Conservation (phyloP, 2,113 vertebrate species). For the Xenotilapia flavipinnis region DNA sequence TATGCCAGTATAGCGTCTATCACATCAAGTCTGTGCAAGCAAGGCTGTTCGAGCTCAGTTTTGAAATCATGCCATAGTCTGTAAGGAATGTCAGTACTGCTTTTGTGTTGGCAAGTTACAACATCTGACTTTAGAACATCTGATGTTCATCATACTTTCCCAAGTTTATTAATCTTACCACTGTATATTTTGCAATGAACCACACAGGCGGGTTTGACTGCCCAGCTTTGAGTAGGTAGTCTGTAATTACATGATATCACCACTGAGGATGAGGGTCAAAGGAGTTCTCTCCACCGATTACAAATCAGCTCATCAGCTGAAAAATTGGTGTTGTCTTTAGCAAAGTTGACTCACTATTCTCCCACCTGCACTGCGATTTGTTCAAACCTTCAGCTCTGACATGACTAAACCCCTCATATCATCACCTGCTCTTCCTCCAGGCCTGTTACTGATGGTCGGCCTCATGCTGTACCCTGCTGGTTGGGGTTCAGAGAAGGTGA, state of each 20-base stretch:
- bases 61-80: background rate
- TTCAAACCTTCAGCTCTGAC: background rate
- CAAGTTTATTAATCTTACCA: background rate
- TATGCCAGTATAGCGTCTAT: background rate
- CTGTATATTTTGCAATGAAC: background rate
- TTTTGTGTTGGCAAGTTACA: background rate
- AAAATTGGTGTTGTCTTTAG: background rate
- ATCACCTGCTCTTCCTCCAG: slow-evolving; percentile 58
- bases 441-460: slow-evolving; percentile 92
- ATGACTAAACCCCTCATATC: slow-evolving; percentile 5
- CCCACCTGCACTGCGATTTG: slow-evolving; percentile 3
- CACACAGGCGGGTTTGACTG: background rate
- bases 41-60: background rate
- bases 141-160: background rate
- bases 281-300: background rate
- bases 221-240: background rate
- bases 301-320: background rate
- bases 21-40: background rate
- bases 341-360: background rate
- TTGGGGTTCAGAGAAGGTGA: slow-evolving; percentile 92
- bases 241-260: slow-evolving; percentile 3
- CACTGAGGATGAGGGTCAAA: background rate
- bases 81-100: background rate
- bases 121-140: background rate
- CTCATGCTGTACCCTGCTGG: slow-evolving; percentile 95